Evolutionary conservation across 2,113 vertebrate genomes (phyloP).

Genomic region (Uropsilus gracilis): DNA sequence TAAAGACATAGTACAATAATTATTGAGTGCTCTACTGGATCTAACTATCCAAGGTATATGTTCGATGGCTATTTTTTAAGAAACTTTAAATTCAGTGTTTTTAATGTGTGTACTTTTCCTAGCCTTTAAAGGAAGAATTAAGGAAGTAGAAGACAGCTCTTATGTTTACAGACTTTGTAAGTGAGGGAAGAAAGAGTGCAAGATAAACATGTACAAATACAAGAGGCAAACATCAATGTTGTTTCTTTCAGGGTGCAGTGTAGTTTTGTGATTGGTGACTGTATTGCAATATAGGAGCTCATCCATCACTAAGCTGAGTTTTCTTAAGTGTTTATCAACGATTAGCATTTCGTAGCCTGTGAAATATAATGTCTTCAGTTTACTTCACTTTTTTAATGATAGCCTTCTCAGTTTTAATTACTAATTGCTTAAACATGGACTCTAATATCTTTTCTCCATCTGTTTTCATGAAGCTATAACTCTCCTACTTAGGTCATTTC

Average conservation of each 20-base stretch:
- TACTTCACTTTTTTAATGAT: not conserved
- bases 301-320: not conserved
- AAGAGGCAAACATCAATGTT: not conserved
- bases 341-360: not conserved
- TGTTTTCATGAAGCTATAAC: slow-evolving; percentile 20
- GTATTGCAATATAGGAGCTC: not conserved
- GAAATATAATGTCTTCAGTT: not conserved
- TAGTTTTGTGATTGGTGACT: slow-evolving; percentile 38
- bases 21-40: not conserved
- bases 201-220: slow-evolving; percentile 37
- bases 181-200: slow-evolving; percentile 47
- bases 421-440: slow-evolving; percentile 23
- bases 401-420: slow-evolving; percentile 15
- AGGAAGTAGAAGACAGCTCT: slow-evolving; percentile 10
- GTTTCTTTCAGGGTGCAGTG: slow-evolving; percentile 15
- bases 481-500: not conserved
- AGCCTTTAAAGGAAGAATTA: not conserved
- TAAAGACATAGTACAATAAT: not conserved
- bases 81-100: not conserved
- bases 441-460: not conserved
- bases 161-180: slow-evolving; percentile 37
- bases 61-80: slow-evolving; percentile 22
- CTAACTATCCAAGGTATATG: not conserved
- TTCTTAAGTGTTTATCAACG: not conserved
- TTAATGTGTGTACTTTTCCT: slow-evolving; percentile 21